Evolutionary conservation across 1,140 invertebrate species (phyloP), one percentile per base, ranked within the genome.

Genomic region (Drosophila ananassae): DNA sequence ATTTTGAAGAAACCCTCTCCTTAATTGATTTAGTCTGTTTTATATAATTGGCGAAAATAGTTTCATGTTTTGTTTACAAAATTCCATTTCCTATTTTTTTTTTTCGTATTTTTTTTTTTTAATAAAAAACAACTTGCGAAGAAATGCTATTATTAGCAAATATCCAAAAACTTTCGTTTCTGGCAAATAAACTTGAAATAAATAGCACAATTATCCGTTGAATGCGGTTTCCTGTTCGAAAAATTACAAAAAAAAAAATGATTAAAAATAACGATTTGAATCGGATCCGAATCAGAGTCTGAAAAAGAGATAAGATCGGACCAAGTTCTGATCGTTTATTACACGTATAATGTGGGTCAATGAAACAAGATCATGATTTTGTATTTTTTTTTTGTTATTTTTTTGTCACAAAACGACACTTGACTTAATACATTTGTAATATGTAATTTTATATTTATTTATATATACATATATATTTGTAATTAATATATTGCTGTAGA

Each of bases 341-440:
- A 66, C 54, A 58, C 63, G 73, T 55, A 54, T 30, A 54, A 75
- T 75, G 72, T 76, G 62, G 72, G 73, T 76, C 73, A 76, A 76
- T 76, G 73, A 76, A 76, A 76, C 61, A 76, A 76, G 62, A 76
- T 76, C 62, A 76, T 68, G 48, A 55, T 76, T 54, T 68, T 68
- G 44, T 41, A 57, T 37, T 34, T 34, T 12, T 34, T 54, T 59
- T 57, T 59, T 44, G n/a, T n/a, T n/a, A n/a, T n/a, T n/a, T n/a
- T 21, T 17, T 44, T 44, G 13, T 44, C 13, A 21, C 54, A 69
- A 69, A 68, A 68, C 63, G 66, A 41, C 63, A 69, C 30, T 57
- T 34, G 32, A 24, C 32, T 21, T n/a, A 1, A 22, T 32, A 17
- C 28, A 63, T 21, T 50, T 59, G 44, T 55, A 50, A 39, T 13